A percentile compares a stretch with the other conserved stretches of the same genome.
Evolutionary conservation across 2,888 invertebrate genomes (phyloP).

Genomic region (Andrena haemorrhoa): DNA sequence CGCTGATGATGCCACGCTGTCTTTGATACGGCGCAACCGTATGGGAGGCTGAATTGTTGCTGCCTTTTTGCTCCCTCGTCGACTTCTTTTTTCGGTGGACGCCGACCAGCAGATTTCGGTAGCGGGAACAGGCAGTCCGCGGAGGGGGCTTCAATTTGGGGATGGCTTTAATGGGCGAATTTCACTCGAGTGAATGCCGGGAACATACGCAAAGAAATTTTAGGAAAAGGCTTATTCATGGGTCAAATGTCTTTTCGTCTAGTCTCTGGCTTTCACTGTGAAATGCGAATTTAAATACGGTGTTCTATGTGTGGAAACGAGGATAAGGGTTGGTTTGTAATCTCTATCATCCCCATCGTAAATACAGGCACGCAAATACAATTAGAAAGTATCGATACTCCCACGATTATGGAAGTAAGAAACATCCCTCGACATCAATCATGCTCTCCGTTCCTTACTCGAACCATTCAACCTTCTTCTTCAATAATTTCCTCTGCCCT

Average conservation of each 20-base stretch:
- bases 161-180: conserved; percentile 3
- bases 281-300: no score
- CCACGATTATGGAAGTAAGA: not conserved
- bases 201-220: not conserved
- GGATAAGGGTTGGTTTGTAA: not conserved
- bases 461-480: not conserved
- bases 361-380: no score
- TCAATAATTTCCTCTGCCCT: not conserved
- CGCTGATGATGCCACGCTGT: conserved; percentile 19
- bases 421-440: conserved; percentile 2
- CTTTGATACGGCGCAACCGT: conserved; percentile 12
- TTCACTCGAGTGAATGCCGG: not conserved
- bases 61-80: no score
- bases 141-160: not conserved
- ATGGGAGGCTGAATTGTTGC: not conserved
- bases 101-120: not conserved
- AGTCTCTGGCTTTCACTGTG: not conserved
- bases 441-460: not conserved
- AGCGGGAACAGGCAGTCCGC: not conserved
- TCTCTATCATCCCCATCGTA: not conserved
- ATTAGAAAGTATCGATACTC: not conserved
- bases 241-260: not conserved
- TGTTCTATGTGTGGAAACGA: not conserved
- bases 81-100: not conserved
- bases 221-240: not conserved